A percentile compares a stretch with the other conserved stretches of the same genome.
phyloP scores from a whole-genome alignment of 2,113 vertebrate species.

The Hemichromis elongatus region DNA sequence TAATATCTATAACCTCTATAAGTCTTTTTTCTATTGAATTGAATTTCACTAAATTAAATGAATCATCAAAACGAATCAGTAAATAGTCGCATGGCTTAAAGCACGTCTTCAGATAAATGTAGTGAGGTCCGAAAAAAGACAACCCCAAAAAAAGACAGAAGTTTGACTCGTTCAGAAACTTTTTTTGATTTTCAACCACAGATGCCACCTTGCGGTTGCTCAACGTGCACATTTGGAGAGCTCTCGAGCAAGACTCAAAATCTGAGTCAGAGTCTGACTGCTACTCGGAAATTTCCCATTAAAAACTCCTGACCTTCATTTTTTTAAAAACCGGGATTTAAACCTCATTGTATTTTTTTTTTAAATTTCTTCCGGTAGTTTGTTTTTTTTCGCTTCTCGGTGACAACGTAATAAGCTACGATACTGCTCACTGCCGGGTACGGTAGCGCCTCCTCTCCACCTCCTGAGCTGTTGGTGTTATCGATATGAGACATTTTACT shows the following conservation, averaged over 20 bases:
- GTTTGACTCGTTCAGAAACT: not conserved
- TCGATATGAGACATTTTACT: conserved; percentile 13
- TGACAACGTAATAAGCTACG: not conserved
- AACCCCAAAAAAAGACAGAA: not conserved
- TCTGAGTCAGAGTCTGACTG: not conserved
- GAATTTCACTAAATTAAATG: not conserved
- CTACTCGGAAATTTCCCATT: not conserved
- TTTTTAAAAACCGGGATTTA: rapidly evolving
- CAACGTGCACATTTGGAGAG: not conserved
- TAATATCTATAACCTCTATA: not conserved
- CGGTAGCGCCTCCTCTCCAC: conserved; percentile 40
- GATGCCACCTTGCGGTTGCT: not conserved
- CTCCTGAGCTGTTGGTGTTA: not conserved
- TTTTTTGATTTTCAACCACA: not conserved
- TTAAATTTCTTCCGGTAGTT: not conserved
- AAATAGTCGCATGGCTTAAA: not conserved
- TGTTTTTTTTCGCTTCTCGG: not conserved
- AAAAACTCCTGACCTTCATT: not conserved
- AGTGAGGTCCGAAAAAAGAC: not conserved
- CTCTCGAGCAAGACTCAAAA: not conserved
- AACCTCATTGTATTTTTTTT: not conserved
- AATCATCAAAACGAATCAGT: not conserved
- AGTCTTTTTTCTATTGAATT: not conserved
- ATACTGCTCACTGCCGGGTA: not conserved
- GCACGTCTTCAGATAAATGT: not conserved